phyloP scores from a whole-genome alignment of 2,113 vertebrate species.

The Athene noctua region DNA sequence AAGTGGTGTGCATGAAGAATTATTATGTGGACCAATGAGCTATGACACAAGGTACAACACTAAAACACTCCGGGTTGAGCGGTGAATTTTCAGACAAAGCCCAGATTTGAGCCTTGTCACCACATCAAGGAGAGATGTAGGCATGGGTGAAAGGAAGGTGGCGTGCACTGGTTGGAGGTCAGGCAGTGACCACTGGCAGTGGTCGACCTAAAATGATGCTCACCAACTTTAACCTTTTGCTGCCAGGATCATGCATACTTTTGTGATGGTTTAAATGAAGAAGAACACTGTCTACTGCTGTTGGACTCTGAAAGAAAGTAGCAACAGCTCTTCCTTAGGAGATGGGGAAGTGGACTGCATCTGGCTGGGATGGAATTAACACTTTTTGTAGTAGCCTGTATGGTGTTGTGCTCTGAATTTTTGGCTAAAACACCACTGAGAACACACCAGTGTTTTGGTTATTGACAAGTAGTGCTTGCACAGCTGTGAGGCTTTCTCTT shows the following conservation, averaged over 20 bases:
- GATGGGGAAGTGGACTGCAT: neutral
- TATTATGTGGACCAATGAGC: neutral
- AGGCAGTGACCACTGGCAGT: neutral
- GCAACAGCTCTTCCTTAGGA: neutral
- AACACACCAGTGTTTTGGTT: neutral
- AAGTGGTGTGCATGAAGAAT: neutral
- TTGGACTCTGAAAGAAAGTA: neutral
- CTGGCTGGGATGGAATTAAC: neutral
- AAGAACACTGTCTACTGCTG: neutral
- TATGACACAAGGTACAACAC: neutral
- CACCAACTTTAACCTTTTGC: neutral
- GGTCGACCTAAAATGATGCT: neutral
- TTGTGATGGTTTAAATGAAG: neutral
- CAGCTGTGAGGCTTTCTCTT: neutral
- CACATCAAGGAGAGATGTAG: neutral
- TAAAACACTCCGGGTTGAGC: neutral
- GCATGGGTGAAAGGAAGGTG: neutral
- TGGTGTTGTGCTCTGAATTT: neutral
- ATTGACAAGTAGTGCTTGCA: neutral
- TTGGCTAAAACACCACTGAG: neutral
- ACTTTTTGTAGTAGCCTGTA: neutral
- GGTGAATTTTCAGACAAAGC: neutral
- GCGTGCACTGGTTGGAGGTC: neutral
- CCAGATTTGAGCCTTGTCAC: neutral
- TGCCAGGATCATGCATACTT: neutral